A percentile compares a stretch with the other conserved stretches of the same genome.
Evolutionary conservation across 2,888 invertebrate genomes (phyloP).

Genomic region (Nephrotoma flavescens): DNA sequence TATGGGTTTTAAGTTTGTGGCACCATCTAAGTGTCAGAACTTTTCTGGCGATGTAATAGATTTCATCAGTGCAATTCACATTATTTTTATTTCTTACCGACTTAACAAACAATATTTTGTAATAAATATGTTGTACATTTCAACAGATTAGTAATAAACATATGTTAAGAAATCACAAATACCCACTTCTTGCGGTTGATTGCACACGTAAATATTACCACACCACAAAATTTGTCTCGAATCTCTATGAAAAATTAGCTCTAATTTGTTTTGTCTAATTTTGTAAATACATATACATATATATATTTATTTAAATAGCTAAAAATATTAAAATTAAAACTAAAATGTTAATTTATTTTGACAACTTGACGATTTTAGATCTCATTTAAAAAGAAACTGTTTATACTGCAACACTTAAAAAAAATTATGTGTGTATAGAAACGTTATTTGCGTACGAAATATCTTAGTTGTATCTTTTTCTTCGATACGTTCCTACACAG

Average conservation of each 20-base stretch:
- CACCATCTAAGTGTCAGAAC: too few species aligned
- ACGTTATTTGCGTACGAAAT: not conserved
- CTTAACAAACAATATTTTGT: too few species aligned
- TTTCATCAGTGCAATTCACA: too few species aligned
- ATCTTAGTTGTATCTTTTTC: not conserved
- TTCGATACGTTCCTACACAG: not conserved
- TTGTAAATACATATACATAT: not conserved
- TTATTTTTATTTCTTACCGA: too few species aligned
- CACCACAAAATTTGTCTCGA: not conserved
- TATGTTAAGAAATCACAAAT: too few species aligned
- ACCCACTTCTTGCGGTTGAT: too few species aligned
- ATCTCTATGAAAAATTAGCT: not conserved
- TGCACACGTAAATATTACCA: not conserved
- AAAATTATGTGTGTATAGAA: not conserved
- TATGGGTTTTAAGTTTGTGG: too few species aligned
- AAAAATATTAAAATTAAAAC: not conserved
- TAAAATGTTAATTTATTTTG: not conserved
- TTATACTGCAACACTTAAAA: not conserved
- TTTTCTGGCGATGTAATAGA: too few species aligned
- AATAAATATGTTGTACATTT: too few species aligned
- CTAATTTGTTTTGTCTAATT: not conserved
- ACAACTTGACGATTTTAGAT: not conserved
- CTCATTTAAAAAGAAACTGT: not conserved
- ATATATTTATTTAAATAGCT: not conserved
- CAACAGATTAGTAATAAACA: too few species aligned